Evolutionary conservation across 2,113 vertebrate genomes (phyloP), one percentile per base, ranked within the genome.

Genomic region (Anolis sagrei): DNA sequence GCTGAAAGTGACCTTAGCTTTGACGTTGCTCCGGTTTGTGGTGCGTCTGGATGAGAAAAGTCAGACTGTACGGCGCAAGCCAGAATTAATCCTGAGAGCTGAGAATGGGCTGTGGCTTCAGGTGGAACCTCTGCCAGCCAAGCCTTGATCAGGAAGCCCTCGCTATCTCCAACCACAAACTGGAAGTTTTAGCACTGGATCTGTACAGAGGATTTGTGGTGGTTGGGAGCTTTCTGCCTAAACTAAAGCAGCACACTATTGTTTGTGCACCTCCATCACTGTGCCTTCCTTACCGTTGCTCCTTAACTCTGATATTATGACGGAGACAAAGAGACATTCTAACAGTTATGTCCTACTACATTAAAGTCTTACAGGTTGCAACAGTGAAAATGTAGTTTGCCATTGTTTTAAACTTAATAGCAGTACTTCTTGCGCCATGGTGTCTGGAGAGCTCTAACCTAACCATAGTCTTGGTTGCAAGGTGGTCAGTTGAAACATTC

Each of bases 21-120:
- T 98, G 85, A 99, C 97, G 0, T 91, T 99, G 76, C 94, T 96
- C 2, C 94, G 93, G n/a, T 99, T 98, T 82, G 86, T 88, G 27
- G 82, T 98, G 84, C 94, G 82, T 1, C 92, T 91, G 5, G 97
- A 97, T 5, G n/a, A n/a, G n/a, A 1, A 83, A 8, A 86, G 39
- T 9, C 89, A 80, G 79, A 92, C 95, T 0, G 93, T 97, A 3
- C 95, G 96, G 0, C 95, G 98, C 77, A 97, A 97, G n/a, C 95
- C 97, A 0, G 96, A 97, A 81, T 95, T 99, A 23, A 97, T 98
- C 23, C 91, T 99, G 64, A 95, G 96, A 0, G 90, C 97, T 0
- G 97, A 98, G 86, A 95, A 93, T 0, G 98, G 98, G 2, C 89
- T 99, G 79, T 97, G 96, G 96, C 94, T 98, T 85, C 88, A 92